Conservation (phyloP, 2,113 vertebrate species). For the Elanoides forficatus region DNA sequence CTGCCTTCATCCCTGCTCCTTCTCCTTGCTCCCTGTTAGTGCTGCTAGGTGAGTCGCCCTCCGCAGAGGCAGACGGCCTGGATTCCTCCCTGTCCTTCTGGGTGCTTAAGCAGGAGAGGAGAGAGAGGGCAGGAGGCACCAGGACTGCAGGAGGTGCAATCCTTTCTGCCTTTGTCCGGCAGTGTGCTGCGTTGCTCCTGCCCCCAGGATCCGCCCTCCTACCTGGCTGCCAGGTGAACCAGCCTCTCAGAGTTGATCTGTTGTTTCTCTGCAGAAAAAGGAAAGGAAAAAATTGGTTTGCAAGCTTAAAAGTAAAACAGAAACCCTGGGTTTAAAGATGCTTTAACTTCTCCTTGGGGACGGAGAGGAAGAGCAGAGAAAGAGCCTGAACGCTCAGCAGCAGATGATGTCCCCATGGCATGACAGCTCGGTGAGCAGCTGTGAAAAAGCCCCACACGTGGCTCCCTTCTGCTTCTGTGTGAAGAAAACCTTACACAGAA, state of each 20-base stretch:
- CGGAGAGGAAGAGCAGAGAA: neutral
- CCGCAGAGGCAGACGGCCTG: neutral
- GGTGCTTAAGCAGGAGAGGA: neutral
- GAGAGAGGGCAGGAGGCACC: neutral
- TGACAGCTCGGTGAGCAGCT: neutral
- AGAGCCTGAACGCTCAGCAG: neutral
- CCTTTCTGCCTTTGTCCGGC: neutral
- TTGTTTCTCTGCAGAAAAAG: slow-evolving; percentile 24
- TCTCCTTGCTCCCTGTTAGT: neutral
- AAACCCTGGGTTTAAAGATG: neutral
- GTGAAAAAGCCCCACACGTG: neutral
- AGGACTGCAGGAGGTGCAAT: neutral
- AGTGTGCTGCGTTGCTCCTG: neutral
- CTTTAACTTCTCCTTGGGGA: neutral
- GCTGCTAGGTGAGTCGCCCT: neutral
- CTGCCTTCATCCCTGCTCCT: neutral
- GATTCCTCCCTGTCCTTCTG: neutral
- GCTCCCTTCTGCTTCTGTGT: neutral
- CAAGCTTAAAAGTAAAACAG: neutral
- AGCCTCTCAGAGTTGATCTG: neutral
- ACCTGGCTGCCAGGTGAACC: slow-evolving; percentile 41
- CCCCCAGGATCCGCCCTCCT: neutral
- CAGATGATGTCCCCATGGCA: neutral
- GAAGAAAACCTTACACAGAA: neutral
- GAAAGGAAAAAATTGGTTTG: neutral